A percentile compares a stretch with the other conserved stretches of the same genome.
phyloP scores from a whole-genome alignment of 1,140 invertebrate genomes.

The Heliconius melpomene region DNA sequence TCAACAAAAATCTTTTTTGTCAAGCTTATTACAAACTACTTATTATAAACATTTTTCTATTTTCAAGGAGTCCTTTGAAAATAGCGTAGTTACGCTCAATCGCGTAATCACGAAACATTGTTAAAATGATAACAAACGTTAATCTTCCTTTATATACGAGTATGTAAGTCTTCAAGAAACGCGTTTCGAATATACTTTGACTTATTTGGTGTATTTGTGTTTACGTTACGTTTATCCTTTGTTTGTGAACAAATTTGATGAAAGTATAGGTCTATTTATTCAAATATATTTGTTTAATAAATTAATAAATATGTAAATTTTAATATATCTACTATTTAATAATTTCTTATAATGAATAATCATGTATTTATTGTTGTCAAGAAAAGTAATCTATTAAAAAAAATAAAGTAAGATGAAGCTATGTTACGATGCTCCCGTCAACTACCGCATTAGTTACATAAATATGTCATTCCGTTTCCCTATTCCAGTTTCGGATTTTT shows the following conservation, averaged over 20 bases:
- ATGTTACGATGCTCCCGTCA: too few species aligned
- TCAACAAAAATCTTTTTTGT: neutral
- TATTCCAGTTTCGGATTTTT: too few species aligned
- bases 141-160: neutral
- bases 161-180: neutral
- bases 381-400: too few species aligned
- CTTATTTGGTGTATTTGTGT: conserved; percentile 12
- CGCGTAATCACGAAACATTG: neutral
- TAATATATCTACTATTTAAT: too few species aligned
- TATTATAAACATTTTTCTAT: neutral
- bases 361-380: too few species aligned
- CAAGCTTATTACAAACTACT: neutral
- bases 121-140: conserved; percentile 8
- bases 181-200: neutral
- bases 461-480: too few species aligned
- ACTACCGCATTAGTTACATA: neutral
- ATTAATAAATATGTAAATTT: too few species aligned
- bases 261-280: too few species aligned
- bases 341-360: too few species aligned
- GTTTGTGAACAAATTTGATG: too few species aligned
- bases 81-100: neutral
- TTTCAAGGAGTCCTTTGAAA: neutral
- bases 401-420: too few species aligned
- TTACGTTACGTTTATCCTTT: neutral
- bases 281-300: too few species aligned